Evolutionary conservation across 2,113 vertebrate genomes (phyloP), one percentile per base, ranked within the genome.

Genomic region (Cheirogaleus medius): DNA sequence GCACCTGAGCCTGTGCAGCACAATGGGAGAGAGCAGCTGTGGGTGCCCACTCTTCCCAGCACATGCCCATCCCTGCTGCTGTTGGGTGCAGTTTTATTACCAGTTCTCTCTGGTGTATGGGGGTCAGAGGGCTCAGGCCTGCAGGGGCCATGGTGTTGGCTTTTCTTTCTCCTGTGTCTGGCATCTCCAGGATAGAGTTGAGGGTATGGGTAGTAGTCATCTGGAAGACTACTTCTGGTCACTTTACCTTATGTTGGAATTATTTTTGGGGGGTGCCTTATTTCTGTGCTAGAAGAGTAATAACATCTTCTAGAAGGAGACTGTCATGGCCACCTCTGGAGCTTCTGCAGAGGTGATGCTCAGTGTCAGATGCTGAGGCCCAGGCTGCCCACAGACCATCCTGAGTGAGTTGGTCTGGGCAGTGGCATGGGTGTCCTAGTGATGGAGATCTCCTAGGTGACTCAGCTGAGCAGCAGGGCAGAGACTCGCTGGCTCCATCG

Each of bases 301-400:
- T 3, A 39, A 6, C 1, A 5, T 60, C 27, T 29, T 39, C 54
- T 49, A 5, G 1, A 2, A 12, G 47, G 66, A n/a, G 52, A n/a
- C 20, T 0, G 8, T 25, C 27, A 21, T 10, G 3, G 32, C 63
- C 11, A 0, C 7, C 29, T n/a, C 2, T 13, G 29, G 66, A 2
- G 29, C 56, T 29, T n/a, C n/a, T 54, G 44, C 2, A 0, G 37
- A 1, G 32, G 68, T 2, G 21, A 3, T 6, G 44, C 29, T 66
- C 20, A 23, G 13, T 1, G 18, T 47, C 34, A 14, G 0, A 9
- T 6, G 58, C 56, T 29, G 47, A 1, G 8, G 23, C 23, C 47
- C 49, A 44, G n/a, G 56, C 23, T 1, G 0, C 66, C 37, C 23
- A 14, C 18, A 2, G 32, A 56, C 8, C 6, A 0, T 74, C 52